These are phyloP conservation scores for Brenthis ino DNA, from an alignment of 2,888 invertebrate species.

Conservation along the genomic window DNA sequence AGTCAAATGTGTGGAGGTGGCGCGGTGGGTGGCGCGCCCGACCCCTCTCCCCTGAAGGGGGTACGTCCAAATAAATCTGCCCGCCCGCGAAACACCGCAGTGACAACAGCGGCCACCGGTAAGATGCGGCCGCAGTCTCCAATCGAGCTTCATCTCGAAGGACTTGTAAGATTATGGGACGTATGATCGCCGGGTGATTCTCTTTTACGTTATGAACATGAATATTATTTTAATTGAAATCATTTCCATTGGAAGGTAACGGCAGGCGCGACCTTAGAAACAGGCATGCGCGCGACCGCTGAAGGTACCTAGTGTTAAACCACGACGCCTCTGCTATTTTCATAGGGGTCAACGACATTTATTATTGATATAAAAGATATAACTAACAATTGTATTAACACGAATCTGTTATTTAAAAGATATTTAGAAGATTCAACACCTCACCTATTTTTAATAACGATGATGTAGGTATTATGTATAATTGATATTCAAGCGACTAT, in stretches of 20 bases:
- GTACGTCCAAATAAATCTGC: constrained; percentile 84
- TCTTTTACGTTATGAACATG: constrained; percentile 33
- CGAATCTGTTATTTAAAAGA: constrained; percentile 30
- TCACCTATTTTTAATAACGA: constrained; percentile 25
- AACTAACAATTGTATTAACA: constrained; percentile 43
- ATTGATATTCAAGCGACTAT: constrained; percentile 27
- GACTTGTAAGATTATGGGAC: constrained; percentile 22
- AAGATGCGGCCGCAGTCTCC: constrained; percentile 80
- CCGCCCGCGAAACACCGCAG: constrained; percentile 83
- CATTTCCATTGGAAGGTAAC: constrained; percentile 64
- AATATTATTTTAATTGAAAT: constrained; percentile 70
- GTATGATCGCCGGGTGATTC: constrained; percentile 27
- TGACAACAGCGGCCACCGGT: constrained; percentile 79
- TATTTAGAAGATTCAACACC: constrained; percentile 12
- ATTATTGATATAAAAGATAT: constrained; percentile 57
- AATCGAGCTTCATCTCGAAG: constrained; percentile 42
- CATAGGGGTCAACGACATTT: constrained; percentile 70
- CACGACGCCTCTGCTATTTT: constrained; percentile 67
- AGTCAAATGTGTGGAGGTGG: constrained; percentile 83
- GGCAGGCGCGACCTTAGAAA: constrained; percentile 70
- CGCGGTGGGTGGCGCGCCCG: constrained; percentile 77
- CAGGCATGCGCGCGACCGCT: constrained; percentile 76
- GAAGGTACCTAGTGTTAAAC: constrained; percentile 65
- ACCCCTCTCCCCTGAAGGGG: constrained; percentile 71
- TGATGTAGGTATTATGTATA: constrained; percentile 20